These are phyloP conservation scores for Thalassophryne amazonica DNA, from an alignment of 2,797 vertebrate species.

Conservation along the genomic window DNA sequence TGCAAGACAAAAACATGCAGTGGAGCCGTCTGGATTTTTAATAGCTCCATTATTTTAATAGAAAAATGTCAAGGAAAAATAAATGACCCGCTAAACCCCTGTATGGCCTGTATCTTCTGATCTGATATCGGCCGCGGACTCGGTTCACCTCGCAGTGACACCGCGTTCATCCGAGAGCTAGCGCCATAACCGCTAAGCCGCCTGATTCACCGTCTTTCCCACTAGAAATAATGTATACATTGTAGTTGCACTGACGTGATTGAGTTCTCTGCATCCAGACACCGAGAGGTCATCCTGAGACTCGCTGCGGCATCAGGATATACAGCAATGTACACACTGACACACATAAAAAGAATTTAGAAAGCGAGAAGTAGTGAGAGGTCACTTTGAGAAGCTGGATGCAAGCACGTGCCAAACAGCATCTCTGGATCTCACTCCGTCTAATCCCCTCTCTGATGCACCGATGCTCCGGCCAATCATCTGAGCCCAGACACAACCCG, in stretches of 20 bases:
- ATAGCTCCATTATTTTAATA: slow-evolving; percentile 59
- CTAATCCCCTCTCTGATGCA: slow-evolving; percentile 81
- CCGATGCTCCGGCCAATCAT: slow-evolving; percentile 66
- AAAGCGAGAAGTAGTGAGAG: slow-evolving; percentile 65
- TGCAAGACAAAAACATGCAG: slow-evolving; percentile 2
- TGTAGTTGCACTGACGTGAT: slow-evolving; percentile 58
- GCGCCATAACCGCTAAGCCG: slow-evolving; percentile 34
- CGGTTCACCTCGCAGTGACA: slow-evolving; percentile 56
- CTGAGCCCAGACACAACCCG: slow-evolving; percentile 71
- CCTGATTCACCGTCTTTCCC: slow-evolving; percentile 30
- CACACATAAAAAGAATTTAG: slow-evolving; percentile 55
- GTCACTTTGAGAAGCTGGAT: slow-evolving; percentile 85
- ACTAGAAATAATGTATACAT: slow-evolving; percentile 35
- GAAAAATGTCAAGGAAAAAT: slow-evolving; percentile 53
- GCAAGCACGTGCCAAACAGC: slow-evolving; percentile 78
- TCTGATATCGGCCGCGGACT: slow-evolving; percentile 48
- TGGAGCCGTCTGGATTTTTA: slow-evolving; percentile 26
- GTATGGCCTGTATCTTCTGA: slow-evolving; percentile 37
- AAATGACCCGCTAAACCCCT: slow-evolving; percentile 35
- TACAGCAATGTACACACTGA: slow-evolving; percentile 40
- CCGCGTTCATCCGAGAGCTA: slow-evolving; percentile 39
- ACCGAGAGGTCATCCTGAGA: slow-evolving; percentile 56
- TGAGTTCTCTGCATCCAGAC: slow-evolving; percentile 55
- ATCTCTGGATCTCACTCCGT: slow-evolving; percentile 69
- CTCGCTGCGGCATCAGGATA: slow-evolving; percentile 47